phyloP scores from a whole-genome alignment of 2,797 vertebrate genomes.

The Macroramphosus scolopax region DNA sequence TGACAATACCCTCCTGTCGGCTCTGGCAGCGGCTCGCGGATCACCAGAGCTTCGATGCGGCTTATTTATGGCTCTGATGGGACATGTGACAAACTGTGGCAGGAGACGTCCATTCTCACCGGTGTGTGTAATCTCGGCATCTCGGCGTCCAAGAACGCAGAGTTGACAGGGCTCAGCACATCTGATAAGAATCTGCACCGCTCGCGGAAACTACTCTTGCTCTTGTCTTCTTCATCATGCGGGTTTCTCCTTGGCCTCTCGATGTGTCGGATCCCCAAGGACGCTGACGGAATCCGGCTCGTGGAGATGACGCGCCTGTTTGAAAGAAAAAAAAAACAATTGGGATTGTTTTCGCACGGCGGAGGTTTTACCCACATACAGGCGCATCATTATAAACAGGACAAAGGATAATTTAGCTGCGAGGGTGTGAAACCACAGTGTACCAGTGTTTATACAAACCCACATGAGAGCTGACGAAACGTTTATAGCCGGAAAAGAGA shows the following conservation, averaged over 20 bases:
- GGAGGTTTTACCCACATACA: no score
- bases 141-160: conserved; percentile 35
- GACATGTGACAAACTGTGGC: conserved; percentile 25
- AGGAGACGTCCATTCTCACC: conserved; percentile 34
- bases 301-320: no score
- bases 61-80: conserved; percentile 32
- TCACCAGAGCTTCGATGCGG: conserved; percentile 32
- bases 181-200: conserved; percentile 65
- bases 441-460: conserved; percentile 45
- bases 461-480: conserved; percentile 7
- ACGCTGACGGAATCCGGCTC: conserved; percentile 33
- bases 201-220: conserved; percentile 46
- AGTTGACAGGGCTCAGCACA: conserved; percentile 56
- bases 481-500: background rate
- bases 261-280: conserved; percentile 37
- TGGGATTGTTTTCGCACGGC: no score
- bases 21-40: conserved; percentile 43
- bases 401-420: conserved; percentile 32
- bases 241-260: conserved; percentile 42
- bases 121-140: conserved; percentile 39
- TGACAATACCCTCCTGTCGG: conserved; percentile 52
- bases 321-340: no score
- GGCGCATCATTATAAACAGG: no score
- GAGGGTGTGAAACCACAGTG: conserved; percentile 44
- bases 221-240: conserved; percentile 24